Base-by-base conservation (phyloP, 2,113 vertebrate species). In the Alexandromys fortis region DNA sequence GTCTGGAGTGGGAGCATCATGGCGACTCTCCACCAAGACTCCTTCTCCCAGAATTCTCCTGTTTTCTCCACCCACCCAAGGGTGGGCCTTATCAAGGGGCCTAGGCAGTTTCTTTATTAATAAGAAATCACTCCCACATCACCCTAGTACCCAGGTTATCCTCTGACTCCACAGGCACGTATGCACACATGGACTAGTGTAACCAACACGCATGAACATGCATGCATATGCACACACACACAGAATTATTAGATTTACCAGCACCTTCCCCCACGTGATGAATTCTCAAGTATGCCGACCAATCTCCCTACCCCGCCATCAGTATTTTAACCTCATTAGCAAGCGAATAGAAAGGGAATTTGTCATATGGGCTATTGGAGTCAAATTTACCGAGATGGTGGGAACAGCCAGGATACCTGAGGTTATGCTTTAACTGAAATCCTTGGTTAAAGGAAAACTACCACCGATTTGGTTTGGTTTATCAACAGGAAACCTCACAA, bases 371-470 rank as follows among this genome's bases (percentile, higher is more conserved):
- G 30, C 45, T 35, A 33, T 30, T 76, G 91, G 88, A 47, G 79
- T 85, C 92, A 86, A 55, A 89, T 52, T 17, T 68, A 55, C 77
- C 22, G 24, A 68, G 33, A 83, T 78, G 13, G 55, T 21, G 86
- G 30, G 86, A 89, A 87, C 55, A 35, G 76, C 70, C 33, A 42
- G 61, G 89, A 85, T n/a, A 12, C 73, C 7, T 77, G 79, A 85
- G 76, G 82, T 96, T 90, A 87, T 2, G 79, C 22, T 86, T 95
- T 89, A 94, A 91, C 86, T 81, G 67, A 77, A 78, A 70, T 79
- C 61, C 42, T 63, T 72, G 79, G 77, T 89, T 97, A 96, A 92
- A 96, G 89, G 65, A 87, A 92, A 94, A 81, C 75, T 47, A n/a
- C 79, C 2, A 21, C 28, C 55, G 70, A 90, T n/a, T 83, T 87